A percentile compares a stretch with the other conserved stretches of the same genome.
These are phyloP conservation scores for Lophotis ruficrista DNA, from an alignment of 2,113 vertebrate species.

Conservation along the genomic window DNA sequence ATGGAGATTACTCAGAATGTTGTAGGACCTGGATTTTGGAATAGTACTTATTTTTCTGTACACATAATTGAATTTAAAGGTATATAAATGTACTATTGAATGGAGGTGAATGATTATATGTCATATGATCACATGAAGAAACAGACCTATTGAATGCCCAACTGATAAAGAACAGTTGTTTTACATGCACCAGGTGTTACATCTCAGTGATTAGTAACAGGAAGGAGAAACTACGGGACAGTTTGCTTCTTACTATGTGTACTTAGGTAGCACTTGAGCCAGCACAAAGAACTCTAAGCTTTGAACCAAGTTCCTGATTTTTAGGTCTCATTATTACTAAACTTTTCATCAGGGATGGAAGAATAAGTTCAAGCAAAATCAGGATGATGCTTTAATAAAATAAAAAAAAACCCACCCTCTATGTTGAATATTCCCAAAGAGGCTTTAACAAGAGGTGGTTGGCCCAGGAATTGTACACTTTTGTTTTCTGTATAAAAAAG, in stretches of 20 bases:
- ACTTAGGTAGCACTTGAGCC: neutral
- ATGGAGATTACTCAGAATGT: neutral
- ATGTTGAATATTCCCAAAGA: neutral
- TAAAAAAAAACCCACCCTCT: no score
- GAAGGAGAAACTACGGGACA: neutral
- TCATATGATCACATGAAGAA: neutral
- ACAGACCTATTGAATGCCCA: neutral
- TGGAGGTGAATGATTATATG: neutral
- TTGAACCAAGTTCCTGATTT: neutral
- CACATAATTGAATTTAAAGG: neutral
- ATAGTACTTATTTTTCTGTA: neutral
- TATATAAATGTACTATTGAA: neutral
- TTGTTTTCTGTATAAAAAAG: neutral
- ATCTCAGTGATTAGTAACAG: neutral
- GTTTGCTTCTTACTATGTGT: neutral
- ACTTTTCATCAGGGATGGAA: neutral
- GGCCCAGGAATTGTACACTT: neutral
- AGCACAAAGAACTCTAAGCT: neutral
- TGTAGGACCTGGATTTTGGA: neutral
- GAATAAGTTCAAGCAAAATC: neutral
- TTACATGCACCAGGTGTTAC: neutral
- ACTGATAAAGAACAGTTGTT: neutral
- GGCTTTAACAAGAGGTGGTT: neutral
- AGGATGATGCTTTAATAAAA: neutral
- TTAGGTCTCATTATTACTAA: neutral